These are phyloP conservation scores for Drosophila rhopaloa DNA, from an alignment of 1,140 invertebrate genomes.

Conservation along the genomic window DNA sequence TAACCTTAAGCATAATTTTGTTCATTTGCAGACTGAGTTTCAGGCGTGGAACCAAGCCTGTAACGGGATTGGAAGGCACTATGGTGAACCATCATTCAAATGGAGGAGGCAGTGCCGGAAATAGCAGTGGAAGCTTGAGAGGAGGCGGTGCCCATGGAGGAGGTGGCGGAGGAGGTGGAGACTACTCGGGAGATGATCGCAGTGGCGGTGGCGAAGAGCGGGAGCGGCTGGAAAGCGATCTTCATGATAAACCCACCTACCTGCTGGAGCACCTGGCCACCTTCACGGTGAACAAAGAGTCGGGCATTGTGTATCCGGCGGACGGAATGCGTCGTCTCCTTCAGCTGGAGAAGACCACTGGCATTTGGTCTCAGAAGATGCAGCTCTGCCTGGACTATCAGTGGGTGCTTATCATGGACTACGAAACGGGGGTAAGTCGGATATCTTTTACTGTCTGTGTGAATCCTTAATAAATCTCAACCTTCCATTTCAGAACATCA, in stretches of 20 bases:
- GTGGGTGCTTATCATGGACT: slow-evolving; percentile 97
- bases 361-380: slow-evolving; percentile 99
- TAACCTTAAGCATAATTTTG: neutral
- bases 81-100: slow-evolving; percentile 78
- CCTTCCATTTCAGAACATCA: slow-evolving; percentile 90
- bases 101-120: slow-evolving; percentile 70
- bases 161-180: slow-evolving; percentile 58
- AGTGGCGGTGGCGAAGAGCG: slow-evolving; percentile 76
- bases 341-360: slow-evolving; percentile 97
- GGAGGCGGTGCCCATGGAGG: slow-evolving; percentile 60
- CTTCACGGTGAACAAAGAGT: slow-evolving; percentile 96
- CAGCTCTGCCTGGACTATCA: slow-evolving; percentile 94
- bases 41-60: neutral
- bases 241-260: slow-evolving; percentile 90
- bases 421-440: slow-evolving; percentile 95
- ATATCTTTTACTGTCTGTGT: accelerated
- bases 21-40: neutral
- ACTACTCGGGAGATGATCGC: slow-evolving; percentile 81
- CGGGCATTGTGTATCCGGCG: slow-evolving; percentile 93
- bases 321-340: slow-evolving; percentile 98
- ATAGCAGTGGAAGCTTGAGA: slow-evolving; percentile 60
- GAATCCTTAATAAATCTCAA: neutral
- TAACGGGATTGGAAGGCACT: neutral
- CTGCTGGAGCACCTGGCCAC: slow-evolving; percentile 98
- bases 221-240: slow-evolving; percentile 66